These are phyloP conservation scores for Eueides isabella DNA, from an alignment of 1,140 invertebrate genomes.

Conservation along the genomic window DNA sequence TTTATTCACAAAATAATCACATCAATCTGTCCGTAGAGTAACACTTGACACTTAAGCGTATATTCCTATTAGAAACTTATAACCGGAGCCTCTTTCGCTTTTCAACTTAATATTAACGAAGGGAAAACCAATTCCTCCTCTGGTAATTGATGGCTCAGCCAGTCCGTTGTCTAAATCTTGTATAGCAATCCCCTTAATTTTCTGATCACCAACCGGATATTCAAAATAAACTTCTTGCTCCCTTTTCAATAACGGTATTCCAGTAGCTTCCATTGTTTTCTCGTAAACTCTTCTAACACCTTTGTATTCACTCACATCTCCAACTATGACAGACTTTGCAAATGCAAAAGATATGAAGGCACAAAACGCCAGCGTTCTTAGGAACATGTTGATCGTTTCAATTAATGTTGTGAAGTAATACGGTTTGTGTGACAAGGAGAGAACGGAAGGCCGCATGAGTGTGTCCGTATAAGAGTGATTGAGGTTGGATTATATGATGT, in stretches of 20 bases:
- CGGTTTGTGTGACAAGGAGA: slow-evolving; percentile 16
- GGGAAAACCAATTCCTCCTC: slow-evolving; percentile 71
- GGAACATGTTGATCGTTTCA: slow-evolving; percentile 38
- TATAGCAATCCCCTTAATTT: slow-evolving; percentile 71
- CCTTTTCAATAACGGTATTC: slow-evolving; percentile 55
- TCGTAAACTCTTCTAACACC: slow-evolving; percentile 64
- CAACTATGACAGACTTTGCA: slow-evolving; percentile 60
- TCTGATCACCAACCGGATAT: slow-evolving; percentile 64
- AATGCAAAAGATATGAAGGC: slow-evolving; percentile 19
- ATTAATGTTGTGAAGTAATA: slow-evolving; percentile 25
- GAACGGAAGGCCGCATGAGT: slow-evolving; percentile 26
- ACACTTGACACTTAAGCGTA: slow-evolving; percentile 39
- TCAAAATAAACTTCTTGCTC: slow-evolving; percentile 64
- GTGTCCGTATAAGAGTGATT: slow-evolving; percentile 11
- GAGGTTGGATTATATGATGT: neutral
- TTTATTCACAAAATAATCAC: slow-evolving; percentile 1
- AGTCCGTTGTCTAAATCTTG: slow-evolving; percentile 53
- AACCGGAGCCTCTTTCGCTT: slow-evolving; percentile 69
- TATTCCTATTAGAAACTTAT: slow-evolving; percentile 58
- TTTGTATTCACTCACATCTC: slow-evolving; percentile 58
- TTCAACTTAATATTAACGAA: slow-evolving; percentile 73
- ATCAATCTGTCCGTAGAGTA: neutral
- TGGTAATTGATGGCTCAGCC: slow-evolving; percentile 56
- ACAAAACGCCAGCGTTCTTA: slow-evolving; percentile 34
- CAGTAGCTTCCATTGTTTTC: slow-evolving; percentile 47